Conservation (phyloP, 2,113 vertebrate species). For the Ophthalmolycus amberensis region DNA sequence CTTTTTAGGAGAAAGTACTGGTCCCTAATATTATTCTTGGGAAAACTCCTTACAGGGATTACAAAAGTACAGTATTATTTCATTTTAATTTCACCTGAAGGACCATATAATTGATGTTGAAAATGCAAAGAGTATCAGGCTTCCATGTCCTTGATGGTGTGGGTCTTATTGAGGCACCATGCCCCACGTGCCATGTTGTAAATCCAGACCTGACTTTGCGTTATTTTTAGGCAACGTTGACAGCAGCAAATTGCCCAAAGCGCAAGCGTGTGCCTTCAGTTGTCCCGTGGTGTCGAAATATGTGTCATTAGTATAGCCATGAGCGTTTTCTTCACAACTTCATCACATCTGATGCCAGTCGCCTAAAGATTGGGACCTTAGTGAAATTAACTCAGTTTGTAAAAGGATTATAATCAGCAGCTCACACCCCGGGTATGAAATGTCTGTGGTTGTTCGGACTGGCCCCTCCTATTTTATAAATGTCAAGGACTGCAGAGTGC, state of each 20-base stretch:
- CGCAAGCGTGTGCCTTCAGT: background rate
- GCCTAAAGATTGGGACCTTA: background rate
- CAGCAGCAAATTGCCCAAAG: background rate
- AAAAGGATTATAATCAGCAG: background rate
- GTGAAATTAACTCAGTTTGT: background rate
- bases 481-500: background rate
- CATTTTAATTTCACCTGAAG: background rate
- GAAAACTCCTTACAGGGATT: background rate
- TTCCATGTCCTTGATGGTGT: background rate
- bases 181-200: background rate
- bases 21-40: background rate
- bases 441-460: background rate
- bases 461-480: constrained; percentile 42
- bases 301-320: background rate
- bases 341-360: background rate
- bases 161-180: background rate
- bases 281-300: background rate
- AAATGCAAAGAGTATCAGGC: background rate
- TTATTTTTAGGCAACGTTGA: constrained; percentile 42
- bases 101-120: background rate
- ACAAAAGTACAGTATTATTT: background rate
- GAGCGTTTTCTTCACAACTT: background rate
- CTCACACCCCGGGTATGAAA: background rate
- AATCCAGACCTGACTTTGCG: constrained; percentile 21
- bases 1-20: background rate